These are phyloP conservation scores for Hoplodrina ambigua DNA, from an alignment of 2,888 invertebrate genomes.

Conservation along the genomic window DNA sequence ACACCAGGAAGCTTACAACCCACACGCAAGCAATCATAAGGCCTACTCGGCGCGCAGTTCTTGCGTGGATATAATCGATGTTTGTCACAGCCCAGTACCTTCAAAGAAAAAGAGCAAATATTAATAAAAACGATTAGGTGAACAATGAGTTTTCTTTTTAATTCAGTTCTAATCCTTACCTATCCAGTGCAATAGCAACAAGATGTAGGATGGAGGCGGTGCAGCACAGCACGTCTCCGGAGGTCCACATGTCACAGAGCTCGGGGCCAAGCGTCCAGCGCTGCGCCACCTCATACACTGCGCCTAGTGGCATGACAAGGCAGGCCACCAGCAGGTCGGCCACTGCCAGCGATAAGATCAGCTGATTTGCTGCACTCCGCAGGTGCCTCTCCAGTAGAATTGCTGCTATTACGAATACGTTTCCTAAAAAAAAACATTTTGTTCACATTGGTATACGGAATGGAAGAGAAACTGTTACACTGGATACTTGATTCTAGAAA, in stretches of 20 bases:
- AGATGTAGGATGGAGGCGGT: conserved; percentile 95
- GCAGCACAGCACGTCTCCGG: conserved; percentile 97
- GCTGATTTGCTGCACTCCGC: conserved; percentile 97
- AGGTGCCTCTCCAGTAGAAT: conserved; percentile 96
- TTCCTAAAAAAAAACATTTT: conserved; percentile 90
- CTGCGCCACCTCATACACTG: conserved; percentile 94
- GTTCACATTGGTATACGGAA: background rate
- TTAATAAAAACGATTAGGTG: conserved; percentile 5
- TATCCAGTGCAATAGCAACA: conserved; percentile 95
- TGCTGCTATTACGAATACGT: conserved; percentile 98
- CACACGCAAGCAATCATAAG: conserved; percentile 96
- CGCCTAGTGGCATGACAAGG: conserved; percentile 94
- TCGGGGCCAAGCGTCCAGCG: conserved; percentile 96
- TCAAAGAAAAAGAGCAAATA: conserved; percentile 72
- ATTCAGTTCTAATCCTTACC: conserved; percentile 85
- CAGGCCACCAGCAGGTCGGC: conserved; percentile 97
- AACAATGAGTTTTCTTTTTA: no score
- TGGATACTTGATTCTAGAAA: no score
- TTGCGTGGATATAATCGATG: conserved; percentile 96
- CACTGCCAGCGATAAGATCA: conserved; percentile 97
- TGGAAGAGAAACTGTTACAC: no score
- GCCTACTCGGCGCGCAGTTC: conserved; percentile 94
- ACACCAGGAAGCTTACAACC: conserved; percentile 95
- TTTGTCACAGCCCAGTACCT: conserved; percentile 97
- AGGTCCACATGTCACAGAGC: conserved; percentile 98